Conservation (phyloP, 1,140 invertebrate genomes). For the Brachionus manjavacas region DNA sequence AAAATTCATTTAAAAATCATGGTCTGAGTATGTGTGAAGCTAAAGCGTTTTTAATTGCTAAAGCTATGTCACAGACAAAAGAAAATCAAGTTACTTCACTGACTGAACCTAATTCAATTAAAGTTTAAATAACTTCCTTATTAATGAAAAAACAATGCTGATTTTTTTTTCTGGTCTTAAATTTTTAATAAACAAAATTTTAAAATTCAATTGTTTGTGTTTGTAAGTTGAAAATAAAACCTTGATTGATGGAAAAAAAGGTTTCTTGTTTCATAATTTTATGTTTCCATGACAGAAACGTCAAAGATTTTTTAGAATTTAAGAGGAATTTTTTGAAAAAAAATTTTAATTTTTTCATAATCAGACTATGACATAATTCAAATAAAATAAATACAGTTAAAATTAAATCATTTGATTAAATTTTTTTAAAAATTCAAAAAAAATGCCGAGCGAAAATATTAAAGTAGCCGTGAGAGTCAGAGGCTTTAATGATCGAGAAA, state of each 20-base stretch:
- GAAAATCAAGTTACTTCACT: neutral
- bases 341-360: neutral
- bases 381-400: neutral
- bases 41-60: neutral
- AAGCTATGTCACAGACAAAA: neutral
- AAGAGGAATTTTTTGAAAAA: neutral
- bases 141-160: neutral
- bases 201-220: too few relatives aligned
- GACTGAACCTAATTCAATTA: neutral
- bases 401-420: neutral
- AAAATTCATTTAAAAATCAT: slow-evolving; percentile 8
- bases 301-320: neutral
- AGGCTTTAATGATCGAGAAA: slow-evolving; percentile 63
- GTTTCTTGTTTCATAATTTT: neutral
- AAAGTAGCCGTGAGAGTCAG: slow-evolving; percentile 63
- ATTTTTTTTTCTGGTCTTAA: neutral
- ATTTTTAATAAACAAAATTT: too few relatives aligned
- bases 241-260: too few relatives aligned
- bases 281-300: neutral
- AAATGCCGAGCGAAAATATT: slow-evolving; percentile 58
- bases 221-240: too few relatives aligned
- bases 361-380: neutral
- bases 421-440: neutral
- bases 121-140: neutral
- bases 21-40: slow-evolving; percentile 24